Evolutionary conservation across 2,113 vertebrate genomes (phyloP).

Genomic region (Myrmecophaga tridactyla): DNA sequence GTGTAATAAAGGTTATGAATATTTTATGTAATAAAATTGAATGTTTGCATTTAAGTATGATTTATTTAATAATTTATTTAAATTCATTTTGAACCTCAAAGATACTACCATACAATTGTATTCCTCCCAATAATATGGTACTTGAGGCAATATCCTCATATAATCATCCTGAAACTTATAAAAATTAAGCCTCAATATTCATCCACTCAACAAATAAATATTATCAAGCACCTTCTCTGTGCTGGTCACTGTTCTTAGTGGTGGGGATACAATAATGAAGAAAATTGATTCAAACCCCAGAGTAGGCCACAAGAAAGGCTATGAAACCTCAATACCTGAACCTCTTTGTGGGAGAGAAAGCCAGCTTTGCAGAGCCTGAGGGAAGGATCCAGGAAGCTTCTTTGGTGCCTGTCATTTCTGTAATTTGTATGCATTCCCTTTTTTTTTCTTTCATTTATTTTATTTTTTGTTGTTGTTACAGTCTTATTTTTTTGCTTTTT

Average conservation of each 20-base stretch:
- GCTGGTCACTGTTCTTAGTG: not conserved
- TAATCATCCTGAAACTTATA: not conserved
- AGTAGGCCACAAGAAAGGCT: not conserved
- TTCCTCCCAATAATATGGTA: not conserved
- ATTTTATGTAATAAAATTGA: not conserved
- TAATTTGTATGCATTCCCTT: not conserved
- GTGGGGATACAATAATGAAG: not conserved
- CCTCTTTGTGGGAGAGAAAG: not conserved
- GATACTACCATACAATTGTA: not conserved
- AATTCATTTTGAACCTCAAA: slow-evolving; percentile 16
- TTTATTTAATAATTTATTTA: not conserved
- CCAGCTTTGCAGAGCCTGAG: not conserved
- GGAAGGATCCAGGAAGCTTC: not conserved
- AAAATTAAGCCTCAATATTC: not conserved
- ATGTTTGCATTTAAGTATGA: not conserved
- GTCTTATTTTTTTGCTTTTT: too few relatives aligned
- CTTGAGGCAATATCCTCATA: not conserved
- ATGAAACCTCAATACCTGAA: not conserved
- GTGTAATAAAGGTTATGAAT: not conserved
- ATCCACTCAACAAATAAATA: not conserved
- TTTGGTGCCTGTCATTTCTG: not conserved
- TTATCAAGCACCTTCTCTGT: not conserved
- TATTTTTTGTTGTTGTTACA: too few relatives aligned
- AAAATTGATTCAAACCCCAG: not conserved
- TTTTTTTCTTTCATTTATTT: too few relatives aligned